Conservation (phyloP, 2,888 invertebrate species). For the Cosmorhoe ocellata region DNA sequence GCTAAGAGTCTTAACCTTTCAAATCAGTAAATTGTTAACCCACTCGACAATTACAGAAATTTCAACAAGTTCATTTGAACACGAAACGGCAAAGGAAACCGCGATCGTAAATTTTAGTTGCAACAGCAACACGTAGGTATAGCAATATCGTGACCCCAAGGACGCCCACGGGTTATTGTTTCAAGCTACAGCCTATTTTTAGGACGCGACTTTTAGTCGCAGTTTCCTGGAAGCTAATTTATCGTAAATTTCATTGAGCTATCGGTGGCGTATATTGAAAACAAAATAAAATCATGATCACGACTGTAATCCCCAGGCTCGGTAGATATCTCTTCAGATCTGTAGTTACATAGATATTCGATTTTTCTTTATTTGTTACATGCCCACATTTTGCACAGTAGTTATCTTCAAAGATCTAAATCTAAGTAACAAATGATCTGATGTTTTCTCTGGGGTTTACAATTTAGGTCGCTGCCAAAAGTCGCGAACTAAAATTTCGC, state of each 20-base stretch:
- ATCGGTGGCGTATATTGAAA: too few species aligned
- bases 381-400: too few species aligned
- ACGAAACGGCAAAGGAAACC: conserved; percentile 33
- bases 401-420: too few species aligned
- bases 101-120: conserved; percentile 40
- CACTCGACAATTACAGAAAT: conserved; percentile 23
- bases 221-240: too few species aligned
- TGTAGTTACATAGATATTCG: too few species aligned
- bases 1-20: conserved; percentile 1
- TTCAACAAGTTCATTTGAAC: conserved; percentile 33
- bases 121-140: conserved; percentile 34
- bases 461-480: neutral
- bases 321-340: too few species aligned
- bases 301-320: too few species aligned
- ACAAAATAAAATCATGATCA: too few species aligned
- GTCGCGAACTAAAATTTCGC: conserved; percentile 9
- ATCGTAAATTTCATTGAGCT: too few species aligned
- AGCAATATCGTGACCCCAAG: conserved; percentile 38
- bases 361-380: too few species aligned
- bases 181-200: conserved; percentile 10
- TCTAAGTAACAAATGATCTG: too few species aligned
- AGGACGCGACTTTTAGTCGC: conserved; percentile 17
- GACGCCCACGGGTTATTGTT: conserved; percentile 42
- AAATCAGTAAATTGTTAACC: neutral
- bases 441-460: too few species aligned